Percentiles rank a stretch among this genome's conserved stretches.
Conservation (phyloP, 2,888 invertebrate genomes). For the Phasia obesa region DNA sequence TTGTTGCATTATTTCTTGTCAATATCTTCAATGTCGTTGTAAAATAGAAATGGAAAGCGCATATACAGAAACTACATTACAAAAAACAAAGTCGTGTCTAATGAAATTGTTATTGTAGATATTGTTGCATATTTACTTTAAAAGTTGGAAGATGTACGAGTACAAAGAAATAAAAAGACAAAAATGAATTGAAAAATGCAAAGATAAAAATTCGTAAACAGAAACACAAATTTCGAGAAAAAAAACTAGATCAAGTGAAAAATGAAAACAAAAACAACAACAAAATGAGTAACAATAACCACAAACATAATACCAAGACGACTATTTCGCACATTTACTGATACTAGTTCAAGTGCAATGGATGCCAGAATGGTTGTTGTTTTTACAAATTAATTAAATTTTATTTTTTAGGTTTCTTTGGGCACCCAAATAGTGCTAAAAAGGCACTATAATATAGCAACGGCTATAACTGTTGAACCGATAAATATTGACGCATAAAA, state of each 20-base stretch:
- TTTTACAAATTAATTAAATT: no score
- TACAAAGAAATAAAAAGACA: constrained; percentile 39
- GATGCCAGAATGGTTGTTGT: constrained; percentile 41
- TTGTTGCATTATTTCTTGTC: constrained; percentile 47
- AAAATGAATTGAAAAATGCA: constrained; percentile 37
- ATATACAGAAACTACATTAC: background rate
- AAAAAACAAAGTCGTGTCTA: constrained; percentile 44
- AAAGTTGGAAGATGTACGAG: constrained; percentile 45
- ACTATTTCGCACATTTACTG: constrained; percentile 34
- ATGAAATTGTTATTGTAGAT: constrained; percentile 58
- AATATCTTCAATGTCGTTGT: constrained; percentile 63
- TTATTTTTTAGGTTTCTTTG: no score
- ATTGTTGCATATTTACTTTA: constrained; percentile 61
- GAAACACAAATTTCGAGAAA: constrained; percentile 12
- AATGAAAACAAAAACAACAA: constrained; percentile 56
- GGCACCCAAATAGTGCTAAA: no score
- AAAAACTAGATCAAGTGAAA: constrained; percentile 66
- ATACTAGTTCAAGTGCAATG: background rate
- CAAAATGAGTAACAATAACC: constrained; percentile 59
- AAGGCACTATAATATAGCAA: no score
- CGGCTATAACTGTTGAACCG: no score
- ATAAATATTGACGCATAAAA: no score
- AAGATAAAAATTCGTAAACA: constrained; percentile 33
- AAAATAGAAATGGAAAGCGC: constrained; percentile 53
- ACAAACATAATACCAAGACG: constrained; percentile 54